phyloP scores from a whole-genome alignment of 2,113 vertebrate genomes.

The Prietella phreatophila region DNA sequence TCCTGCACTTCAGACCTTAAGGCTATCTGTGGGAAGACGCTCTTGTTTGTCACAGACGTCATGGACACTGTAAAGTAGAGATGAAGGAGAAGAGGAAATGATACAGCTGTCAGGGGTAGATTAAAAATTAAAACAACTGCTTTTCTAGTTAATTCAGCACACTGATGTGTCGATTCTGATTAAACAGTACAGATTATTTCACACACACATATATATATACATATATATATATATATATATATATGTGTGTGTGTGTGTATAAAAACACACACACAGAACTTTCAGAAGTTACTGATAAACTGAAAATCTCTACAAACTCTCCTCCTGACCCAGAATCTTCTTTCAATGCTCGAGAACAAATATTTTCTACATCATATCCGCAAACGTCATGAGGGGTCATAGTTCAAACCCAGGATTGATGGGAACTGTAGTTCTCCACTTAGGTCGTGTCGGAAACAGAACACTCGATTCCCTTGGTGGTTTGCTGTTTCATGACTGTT shows the following conservation, averaged over 20 bases:
- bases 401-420: background rate
- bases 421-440: constrained; percentile 29
- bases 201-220: too few relatives aligned
- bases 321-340: background rate
- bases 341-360: background rate
- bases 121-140: too few relatives aligned
- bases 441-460: background rate
- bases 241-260: too few relatives aligned
- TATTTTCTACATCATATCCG: background rate
- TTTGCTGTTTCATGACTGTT: background rate
- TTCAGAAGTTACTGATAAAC: background rate
- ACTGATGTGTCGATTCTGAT: background rate
- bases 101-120: background rate
- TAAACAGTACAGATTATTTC: background rate
- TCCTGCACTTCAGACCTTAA: constrained; percentile 47
- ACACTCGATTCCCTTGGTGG: background rate
- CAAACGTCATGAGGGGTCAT: constrained; percentile 4
- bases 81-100: too few relatives aligned
- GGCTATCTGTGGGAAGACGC: constrained; percentile 46
- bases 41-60: constrained; percentile 15
- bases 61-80: background rate
- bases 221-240: too few relatives aligned
- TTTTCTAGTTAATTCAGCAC: background rate
- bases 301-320: background rate
- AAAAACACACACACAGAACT: background rate